These are phyloP conservation scores for Brachionus plicatilis DNA, from an alignment of 1,140 invertebrate genomes.

Conservation along the genomic window DNA sequence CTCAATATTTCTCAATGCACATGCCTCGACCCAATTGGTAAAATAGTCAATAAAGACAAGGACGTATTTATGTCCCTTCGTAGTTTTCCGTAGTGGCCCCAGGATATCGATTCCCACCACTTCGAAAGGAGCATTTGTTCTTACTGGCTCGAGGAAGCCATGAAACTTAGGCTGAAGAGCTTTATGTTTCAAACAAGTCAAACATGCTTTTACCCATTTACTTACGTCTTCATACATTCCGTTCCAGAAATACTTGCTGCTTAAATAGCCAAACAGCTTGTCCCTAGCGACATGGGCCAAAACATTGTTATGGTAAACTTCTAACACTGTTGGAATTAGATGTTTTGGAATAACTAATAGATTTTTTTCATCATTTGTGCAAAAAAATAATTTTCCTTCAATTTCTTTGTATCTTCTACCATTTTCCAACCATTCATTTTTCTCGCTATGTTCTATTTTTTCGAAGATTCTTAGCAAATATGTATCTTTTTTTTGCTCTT, in stretches of 20 bases:
- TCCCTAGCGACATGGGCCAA: not conserved
- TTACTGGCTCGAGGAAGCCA: not conserved
- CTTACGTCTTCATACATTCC: not conserved
- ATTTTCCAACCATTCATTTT: not conserved
- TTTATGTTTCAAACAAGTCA: not conserved
- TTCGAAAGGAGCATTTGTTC: not conserved
- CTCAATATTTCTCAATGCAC: conserved; percentile 50
- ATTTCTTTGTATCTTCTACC: not conserved
- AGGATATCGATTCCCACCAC: conserved; percentile 42
- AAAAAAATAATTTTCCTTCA: not conserved
- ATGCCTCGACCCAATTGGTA: conserved; percentile 53
- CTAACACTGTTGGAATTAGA: not conserved
- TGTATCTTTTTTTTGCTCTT: too few species aligned
- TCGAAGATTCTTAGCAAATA: not conserved
- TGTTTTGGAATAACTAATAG: not conserved
- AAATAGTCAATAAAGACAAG: conserved; percentile 51
- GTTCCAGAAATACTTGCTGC: not conserved
- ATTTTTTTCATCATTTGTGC: not conserved
- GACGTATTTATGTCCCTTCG: conserved; percentile 46
- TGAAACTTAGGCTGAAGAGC: not conserved
- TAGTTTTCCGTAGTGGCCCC: conserved; percentile 42
- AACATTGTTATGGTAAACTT: not conserved
- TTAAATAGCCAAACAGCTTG: not conserved
- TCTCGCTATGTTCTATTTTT: not conserved
- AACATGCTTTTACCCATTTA: not conserved